These are phyloP conservation scores for Streblospio benedicti DNA, from an alignment of 1,140 invertebrate species.

Conservation along the genomic window DNA sequence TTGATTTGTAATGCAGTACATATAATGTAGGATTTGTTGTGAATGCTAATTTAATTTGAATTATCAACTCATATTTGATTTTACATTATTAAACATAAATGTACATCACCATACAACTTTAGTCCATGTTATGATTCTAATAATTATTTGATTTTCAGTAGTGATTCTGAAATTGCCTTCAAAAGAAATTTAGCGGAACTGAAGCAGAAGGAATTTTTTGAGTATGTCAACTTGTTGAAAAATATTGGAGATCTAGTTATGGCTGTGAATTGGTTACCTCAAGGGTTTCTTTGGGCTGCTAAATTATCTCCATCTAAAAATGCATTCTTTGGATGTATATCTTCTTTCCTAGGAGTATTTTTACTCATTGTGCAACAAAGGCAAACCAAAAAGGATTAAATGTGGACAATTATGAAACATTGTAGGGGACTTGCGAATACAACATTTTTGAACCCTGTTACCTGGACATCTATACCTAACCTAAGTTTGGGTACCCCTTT, in stretches of 20 bases:
- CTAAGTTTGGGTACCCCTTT: no score
- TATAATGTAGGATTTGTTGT: neutral
- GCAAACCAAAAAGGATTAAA: no score
- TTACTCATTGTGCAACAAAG: no score
- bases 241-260: slow-evolving; percentile 11
- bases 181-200: neutral
- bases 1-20: neutral
- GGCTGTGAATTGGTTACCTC: slow-evolving; percentile 10
- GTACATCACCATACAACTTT: neutral
- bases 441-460: no score
- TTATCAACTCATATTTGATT: no score
- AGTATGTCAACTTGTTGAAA: slow-evolving; percentile 12
- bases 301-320: slow-evolving; percentile 5
- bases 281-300: slow-evolving; percentile 14
- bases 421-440: no score
- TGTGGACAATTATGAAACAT: no score
- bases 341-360: slow-evolving; percentile 3
- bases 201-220: neutral
- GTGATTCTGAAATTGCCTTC: neutral
- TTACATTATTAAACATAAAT: no score
- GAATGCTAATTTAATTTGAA: neutral
- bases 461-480: no score
- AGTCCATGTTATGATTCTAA: neutral
- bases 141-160: neutral
- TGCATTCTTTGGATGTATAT: slow-evolving; percentile 7